Evolutionary conservation across 2,113 vertebrate species (phyloP).

Genomic region (Anhinga anhinga): DNA sequence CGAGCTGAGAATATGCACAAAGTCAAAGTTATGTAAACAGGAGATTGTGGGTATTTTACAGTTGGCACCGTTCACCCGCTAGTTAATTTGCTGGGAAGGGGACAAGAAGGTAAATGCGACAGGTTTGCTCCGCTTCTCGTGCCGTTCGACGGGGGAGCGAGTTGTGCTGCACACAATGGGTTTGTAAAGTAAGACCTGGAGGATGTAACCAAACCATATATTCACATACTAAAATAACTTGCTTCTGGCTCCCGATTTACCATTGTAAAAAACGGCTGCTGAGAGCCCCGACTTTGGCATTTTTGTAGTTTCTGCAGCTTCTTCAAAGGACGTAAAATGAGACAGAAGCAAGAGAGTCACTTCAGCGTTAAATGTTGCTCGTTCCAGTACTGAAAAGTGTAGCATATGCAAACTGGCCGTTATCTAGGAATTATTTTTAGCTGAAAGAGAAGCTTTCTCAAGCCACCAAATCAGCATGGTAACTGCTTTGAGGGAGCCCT

Average conservation of each 20-base stretch:
- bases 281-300: accelerated
- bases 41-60: background rate
- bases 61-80: background rate
- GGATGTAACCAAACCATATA: background rate
- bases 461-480: conserved; percentile 12
- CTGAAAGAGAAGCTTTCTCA: conserved; percentile 47
- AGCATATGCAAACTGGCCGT: background rate
- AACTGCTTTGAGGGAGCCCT: conserved; percentile 36
- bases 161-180: background rate
- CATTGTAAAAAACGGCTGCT: background rate
- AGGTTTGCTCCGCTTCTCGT: accelerated
- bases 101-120: background rate
- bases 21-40: background rate
- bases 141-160: accelerated
- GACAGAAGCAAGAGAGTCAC: background rate
- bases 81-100: accelerated
- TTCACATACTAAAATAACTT: background rate
- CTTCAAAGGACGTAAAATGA: background rate
- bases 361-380: background rate
- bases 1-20: background rate
- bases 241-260: background rate
- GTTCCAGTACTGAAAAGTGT: conserved; percentile 2
- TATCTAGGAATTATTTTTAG: conserved; percentile 70
- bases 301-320: background rate
- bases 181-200: background rate